These are phyloP conservation scores for Molothrus aeneus DNA, from an alignment of 2,797 vertebrate genomes.

Conservation along the genomic window DNA sequence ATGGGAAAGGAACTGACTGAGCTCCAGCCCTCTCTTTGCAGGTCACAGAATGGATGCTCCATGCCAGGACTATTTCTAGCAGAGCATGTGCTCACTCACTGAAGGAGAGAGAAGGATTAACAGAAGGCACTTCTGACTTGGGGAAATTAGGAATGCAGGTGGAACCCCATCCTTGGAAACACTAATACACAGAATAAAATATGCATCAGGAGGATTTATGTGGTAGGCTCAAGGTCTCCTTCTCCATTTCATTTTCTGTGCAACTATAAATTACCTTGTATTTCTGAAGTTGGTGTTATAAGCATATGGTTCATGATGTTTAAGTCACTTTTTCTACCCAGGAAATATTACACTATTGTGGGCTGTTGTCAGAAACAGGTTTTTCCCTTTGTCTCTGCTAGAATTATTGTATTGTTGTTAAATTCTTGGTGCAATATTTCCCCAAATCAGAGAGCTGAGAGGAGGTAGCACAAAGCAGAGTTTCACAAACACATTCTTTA, in stretches of 20 bases:
- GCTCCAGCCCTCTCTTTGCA: neutral
- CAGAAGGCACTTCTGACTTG: neutral
- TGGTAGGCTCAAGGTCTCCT: neutral
- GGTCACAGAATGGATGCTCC: neutral
- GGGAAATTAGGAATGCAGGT: neutral
- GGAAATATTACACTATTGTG: neutral
- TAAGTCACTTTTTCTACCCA: neutral
- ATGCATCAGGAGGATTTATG: neutral
- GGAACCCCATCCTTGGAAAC: neutral
- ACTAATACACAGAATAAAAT: neutral
- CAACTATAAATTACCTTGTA: neutral
- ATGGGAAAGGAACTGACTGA: neutral
- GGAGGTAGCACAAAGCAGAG: neutral
- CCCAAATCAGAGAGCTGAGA: neutral
- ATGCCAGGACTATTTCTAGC: neutral
- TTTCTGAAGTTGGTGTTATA: neutral
- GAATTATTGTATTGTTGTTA: neutral
- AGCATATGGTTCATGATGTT: neutral
- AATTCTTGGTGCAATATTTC: neutral
- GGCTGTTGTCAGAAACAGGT: neutral
- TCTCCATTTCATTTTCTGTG: neutral
- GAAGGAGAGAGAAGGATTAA: neutral
- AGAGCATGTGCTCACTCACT: neutral
- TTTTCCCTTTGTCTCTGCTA: neutral
- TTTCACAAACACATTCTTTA: slow-evolving; percentile 25